Conservation (phyloP, 2,797 vertebrate genomes). For the Holocentrus rufus region DNA sequence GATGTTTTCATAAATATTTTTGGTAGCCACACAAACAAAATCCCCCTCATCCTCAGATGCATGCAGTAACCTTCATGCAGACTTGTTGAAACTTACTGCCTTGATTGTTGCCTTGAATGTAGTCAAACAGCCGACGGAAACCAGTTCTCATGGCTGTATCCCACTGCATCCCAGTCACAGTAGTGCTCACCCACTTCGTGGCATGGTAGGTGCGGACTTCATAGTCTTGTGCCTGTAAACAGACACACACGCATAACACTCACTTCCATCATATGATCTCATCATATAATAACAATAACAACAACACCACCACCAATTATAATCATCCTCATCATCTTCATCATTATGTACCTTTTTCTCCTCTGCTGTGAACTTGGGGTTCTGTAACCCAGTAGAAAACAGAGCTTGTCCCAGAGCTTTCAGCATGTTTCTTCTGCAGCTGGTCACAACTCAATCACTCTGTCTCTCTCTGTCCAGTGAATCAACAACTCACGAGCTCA, state of each 20-base stretch:
- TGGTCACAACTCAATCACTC: not conserved
- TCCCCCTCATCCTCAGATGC: no score
- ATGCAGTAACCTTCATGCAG: no score
- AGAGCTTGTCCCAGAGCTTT: constrained; percentile 75
- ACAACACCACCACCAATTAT: no score
- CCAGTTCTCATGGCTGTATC: constrained; percentile 69
- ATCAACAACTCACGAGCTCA: not conserved
- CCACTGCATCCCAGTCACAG: constrained; percentile 67
- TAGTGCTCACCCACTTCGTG: constrained; percentile 81
- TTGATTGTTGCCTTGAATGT: constrained; percentile 81
- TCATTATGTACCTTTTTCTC: constrained; percentile 72
- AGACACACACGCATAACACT: not conserved
- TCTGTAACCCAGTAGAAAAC: constrained; percentile 76
- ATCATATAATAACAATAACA: no score
- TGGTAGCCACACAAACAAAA: no score
- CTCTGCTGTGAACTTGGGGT: constrained; percentile 72
- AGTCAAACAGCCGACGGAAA: constrained; percentile 81
- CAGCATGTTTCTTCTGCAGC: constrained; percentile 67
- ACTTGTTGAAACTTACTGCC: constrained; percentile 69
- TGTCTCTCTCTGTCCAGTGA: not conserved
- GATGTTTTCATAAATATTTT: no score
- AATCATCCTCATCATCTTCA: no score
- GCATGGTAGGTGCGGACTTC: constrained; percentile 78
- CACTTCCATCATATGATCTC: no score
- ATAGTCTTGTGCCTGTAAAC: constrained; percentile 77